phyloP scores from a whole-genome alignment of 2,888 invertebrate species.

The Unio delphinus region DNA sequence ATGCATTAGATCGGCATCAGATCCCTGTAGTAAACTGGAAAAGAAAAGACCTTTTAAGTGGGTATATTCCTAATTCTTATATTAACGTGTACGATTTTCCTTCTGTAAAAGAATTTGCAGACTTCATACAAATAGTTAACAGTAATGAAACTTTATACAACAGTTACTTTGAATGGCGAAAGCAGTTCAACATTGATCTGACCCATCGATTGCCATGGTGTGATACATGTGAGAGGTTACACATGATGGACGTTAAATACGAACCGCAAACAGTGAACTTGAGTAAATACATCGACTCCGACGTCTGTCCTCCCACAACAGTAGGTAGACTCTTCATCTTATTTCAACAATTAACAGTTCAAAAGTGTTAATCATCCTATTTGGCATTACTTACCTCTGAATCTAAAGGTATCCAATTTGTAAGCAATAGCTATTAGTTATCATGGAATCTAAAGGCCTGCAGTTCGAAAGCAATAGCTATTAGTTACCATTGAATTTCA shows the following conservation, averaged over 20 bases:
- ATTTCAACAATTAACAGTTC: too few relatives aligned
- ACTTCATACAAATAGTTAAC: conserved; percentile 35
- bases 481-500: too few relatives aligned
- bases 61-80: conserved; percentile 25
- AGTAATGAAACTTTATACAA: conserved; percentile 47
- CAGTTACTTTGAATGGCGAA: conserved; percentile 43
- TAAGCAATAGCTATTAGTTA: too few relatives aligned
- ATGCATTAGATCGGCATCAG: conserved; percentile 34
- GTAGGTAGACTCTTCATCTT: too few relatives aligned
- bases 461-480: too few relatives aligned
- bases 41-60: conserved; percentile 9
- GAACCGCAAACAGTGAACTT: too few relatives aligned
- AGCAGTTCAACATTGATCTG: neutral
- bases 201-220: conserved; percentile 15
- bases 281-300: too few relatives aligned
- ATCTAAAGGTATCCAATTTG: too few relatives aligned
- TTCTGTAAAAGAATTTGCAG: conserved; percentile 20
- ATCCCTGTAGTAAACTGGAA: conserved; percentile 56
- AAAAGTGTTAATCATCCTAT: too few relatives aligned
- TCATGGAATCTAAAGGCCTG: too few relatives aligned
- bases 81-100: conserved; percentile 44
- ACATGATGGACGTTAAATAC: conserved; percentile 3
- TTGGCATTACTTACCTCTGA: too few relatives aligned
- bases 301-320: too few relatives aligned
- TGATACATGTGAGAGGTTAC: conserved; percentile 7